Conservation (phyloP, 2,113 vertebrate species). For the Seriola dumerili region DNA sequence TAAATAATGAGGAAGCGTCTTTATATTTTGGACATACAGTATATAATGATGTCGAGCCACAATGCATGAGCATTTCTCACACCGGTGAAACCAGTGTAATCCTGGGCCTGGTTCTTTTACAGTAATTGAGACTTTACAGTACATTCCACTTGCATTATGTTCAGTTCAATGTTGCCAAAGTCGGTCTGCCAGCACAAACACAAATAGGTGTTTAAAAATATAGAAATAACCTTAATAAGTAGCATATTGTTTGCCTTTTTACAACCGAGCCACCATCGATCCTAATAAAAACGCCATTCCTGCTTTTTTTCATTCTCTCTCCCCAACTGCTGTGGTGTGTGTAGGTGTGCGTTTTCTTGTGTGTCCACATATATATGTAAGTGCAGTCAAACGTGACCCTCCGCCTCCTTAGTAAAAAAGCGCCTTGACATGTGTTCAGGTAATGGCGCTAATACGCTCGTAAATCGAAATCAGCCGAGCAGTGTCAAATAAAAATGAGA, state of each 20-base stretch:
- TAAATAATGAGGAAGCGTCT: not conserved
- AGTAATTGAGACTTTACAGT: not conserved
- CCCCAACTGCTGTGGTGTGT: not conserved
- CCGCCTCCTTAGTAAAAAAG: constrained; percentile 60
- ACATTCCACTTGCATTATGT: not conserved
- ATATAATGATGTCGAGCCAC: not conserved
- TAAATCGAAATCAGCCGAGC: constrained; percentile 73
- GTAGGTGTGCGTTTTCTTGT: constrained; percentile 1
- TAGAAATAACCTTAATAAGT: not conserved
- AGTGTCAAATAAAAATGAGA: constrained; percentile 67
- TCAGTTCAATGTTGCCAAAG: not conserved
- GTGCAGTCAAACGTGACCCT: constrained; percentile 68
- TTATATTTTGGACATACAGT: not conserved
- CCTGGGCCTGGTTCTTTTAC: not conserved
- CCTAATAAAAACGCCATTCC: constrained; percentile 42
- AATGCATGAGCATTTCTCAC: not conserved
- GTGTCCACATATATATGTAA: constrained; percentile 14
- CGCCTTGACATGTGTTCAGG: constrained; percentile 73
- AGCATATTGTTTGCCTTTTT: constrained; percentile 22
- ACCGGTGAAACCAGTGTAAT: not conserved
- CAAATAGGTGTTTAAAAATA: constrained; percentile 4
- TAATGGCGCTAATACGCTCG: constrained; percentile 78
- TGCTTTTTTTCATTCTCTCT: constrained; percentile 20
- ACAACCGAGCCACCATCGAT: constrained; percentile 3
- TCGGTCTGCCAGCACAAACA: not conserved